These are phyloP conservation scores for Aelia acuminata DNA, from an alignment of 2,888 invertebrate genomes.

Conservation along the genomic window DNA sequence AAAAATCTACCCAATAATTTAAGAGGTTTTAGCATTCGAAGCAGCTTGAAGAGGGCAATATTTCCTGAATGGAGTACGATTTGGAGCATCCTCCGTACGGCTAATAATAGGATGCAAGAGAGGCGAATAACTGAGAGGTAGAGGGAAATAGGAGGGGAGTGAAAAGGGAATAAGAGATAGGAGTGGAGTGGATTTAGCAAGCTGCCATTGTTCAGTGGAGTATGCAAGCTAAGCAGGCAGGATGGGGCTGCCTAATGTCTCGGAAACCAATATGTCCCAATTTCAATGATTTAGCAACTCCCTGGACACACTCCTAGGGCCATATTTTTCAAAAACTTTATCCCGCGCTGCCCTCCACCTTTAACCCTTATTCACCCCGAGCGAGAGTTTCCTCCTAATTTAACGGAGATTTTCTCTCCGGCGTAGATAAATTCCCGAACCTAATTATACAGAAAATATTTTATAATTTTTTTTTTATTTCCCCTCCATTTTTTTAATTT, in stretches of 20 bases:
- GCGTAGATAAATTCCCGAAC: neutral
- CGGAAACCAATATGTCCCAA: conserved; percentile 57
- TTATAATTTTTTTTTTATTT: neutral
- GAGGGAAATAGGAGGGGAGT: neutral
- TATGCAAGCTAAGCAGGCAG: conserved; percentile 36
- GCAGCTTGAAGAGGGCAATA: neutral
- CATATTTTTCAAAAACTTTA: conserved; percentile 49
- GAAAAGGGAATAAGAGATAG: conserved; percentile 28
- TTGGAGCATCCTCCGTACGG: neutral
- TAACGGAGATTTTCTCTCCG: neutral
- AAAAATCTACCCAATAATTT: too few species aligned
- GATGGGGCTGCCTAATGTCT: conserved; percentile 50
- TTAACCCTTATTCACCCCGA: neutral
- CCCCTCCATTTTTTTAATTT: too few species aligned
- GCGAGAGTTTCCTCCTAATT: neutral
- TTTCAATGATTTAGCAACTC: conserved; percentile 52
- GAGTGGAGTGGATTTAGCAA: neutral
- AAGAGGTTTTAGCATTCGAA: neutral
- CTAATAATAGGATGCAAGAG: conserved; percentile 6
- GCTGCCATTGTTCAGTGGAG: conserved; percentile 36
- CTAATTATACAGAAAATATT: neutral
- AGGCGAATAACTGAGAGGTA: conserved; percentile 15
- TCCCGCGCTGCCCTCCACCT: neutral
- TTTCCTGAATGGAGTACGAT: neutral
- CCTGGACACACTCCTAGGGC: conserved; percentile 23